These are phyloP conservation scores for Thalassoma bifasciatum DNA, from an alignment of 2,113 vertebrate species.

Conservation along the genomic window DNA sequence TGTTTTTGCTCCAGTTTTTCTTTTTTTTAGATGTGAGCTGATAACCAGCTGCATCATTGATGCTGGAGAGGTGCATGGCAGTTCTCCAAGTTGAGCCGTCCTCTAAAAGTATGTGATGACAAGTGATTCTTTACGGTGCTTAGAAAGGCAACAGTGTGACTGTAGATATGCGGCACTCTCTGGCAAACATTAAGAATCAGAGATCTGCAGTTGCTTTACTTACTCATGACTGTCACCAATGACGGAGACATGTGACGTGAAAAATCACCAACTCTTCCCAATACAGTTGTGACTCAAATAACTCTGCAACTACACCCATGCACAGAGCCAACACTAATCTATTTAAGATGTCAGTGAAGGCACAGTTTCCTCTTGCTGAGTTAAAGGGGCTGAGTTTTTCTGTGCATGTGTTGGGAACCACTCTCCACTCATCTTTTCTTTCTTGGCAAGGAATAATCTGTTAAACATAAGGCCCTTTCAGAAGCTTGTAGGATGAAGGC, in stretches of 20 bases:
- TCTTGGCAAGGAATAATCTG: slow-evolving; percentile 76
- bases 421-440: slow-evolving; percentile 77
- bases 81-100: slow-evolving; percentile 17
- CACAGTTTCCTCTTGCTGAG: slow-evolving; percentile 54
- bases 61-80: slow-evolving; percentile 42
- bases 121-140: slow-evolving; percentile 17
- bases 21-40: slow-evolving; percentile 12
- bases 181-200: slow-evolving; percentile 22
- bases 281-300: slow-evolving; percentile 13
- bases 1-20: slow-evolving; percentile 7
- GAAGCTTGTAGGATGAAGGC: slow-evolving; percentile 59
- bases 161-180: slow-evolving; percentile 5
- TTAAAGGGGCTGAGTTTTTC: slow-evolving; percentile 48
- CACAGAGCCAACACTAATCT: slow-evolving; percentile 31
- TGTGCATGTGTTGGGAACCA: slow-evolving; percentile 51
- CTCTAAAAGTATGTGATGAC: slow-evolving; percentile 43
- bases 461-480: slow-evolving; percentile 77
- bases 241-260: slow-evolving; percentile 16
- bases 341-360: slow-evolving; percentile 33
- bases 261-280: slow-evolving; percentile 25
- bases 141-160: neutral
- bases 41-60: slow-evolving; percentile 35
- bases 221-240: slow-evolving; percentile 13
- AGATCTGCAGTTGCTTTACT: slow-evolving; percentile 9
- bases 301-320: slow-evolving; percentile 6